Evolutionary conservation across 2,113 vertebrate species (phyloP), one percentile per base, ranked within the genome.

Genomic region (Rana temporaria): DNA sequence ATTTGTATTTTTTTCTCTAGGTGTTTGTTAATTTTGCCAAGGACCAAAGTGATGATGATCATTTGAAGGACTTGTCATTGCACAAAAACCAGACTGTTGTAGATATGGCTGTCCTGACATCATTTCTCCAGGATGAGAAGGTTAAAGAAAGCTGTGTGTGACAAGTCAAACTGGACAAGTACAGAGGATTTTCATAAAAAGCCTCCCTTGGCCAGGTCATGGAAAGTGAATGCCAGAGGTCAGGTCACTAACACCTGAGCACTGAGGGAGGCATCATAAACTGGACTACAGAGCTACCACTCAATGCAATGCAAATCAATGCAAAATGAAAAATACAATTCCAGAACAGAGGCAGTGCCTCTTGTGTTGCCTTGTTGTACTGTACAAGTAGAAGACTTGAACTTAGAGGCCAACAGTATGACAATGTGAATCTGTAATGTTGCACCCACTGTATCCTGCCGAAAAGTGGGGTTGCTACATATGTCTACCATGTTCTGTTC

Each of bases 1-100:
- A 7, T 73, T 59, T 68, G 2, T 42, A 78, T 85, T 72, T 30
- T 30, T 30, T 71, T 69, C 90, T 85, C 55, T 85, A 99, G 98
- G 98, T 99, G 87, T 99, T 99, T 88, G 97, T 99, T 88, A 99
- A 99, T 92, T 99, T 99, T 86, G 98, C 98, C 63, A 99, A 98
- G 93, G 98, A 99, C 94, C 98, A 99, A 95, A 99, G 97, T 8
- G 97, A 99, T 0, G 98, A 99, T 5, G 97, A 99, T 88, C 95
- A 95, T 87, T 93, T 93, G 77, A 98, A 98, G 89, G 96, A 98
- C 87, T 85, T 96, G 38, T 96, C 96, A 1, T 90, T 98, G 86
- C 93, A 95, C 81, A 95, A 95, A 86, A 96, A 94, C 85, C 96
- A 97, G 69, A 93, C 93, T 48, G 84, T 91, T 34, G 88, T 97